These are phyloP conservation scores for Nomada fucata DNA, from an alignment of 2,888 invertebrate species.

Conservation along the genomic window DNA sequence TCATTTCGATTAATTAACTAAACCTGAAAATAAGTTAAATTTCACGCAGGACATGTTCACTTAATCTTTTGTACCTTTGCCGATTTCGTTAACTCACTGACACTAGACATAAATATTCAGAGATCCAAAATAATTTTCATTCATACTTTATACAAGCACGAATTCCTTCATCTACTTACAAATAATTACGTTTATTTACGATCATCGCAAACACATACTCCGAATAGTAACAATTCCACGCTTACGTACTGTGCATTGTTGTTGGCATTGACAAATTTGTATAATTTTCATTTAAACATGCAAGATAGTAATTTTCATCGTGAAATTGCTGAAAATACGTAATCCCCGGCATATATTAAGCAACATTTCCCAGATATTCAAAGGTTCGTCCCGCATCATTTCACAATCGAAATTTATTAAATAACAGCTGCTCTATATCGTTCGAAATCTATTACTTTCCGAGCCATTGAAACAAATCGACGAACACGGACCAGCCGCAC, in stretches of 20 bases:
- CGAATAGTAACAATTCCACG: too few species aligned
- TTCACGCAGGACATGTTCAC: background rate
- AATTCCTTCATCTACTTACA: too few species aligned
- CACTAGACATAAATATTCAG: constrained; percentile 1
- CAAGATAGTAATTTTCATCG: background rate
- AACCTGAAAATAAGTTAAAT: background rate
- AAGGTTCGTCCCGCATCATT: too few species aligned
- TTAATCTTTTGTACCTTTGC: background rate
- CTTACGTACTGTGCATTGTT: too few species aligned
- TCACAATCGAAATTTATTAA: background rate
- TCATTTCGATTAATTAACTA: background rate
- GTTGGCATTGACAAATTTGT: too few species aligned
- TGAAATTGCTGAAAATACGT: background rate
- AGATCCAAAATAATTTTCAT: background rate
- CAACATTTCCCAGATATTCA: too few species aligned
- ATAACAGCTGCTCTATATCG: background rate
- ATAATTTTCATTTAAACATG: too few species aligned
- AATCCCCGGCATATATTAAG: too few species aligned
- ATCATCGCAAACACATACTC: too few species aligned
- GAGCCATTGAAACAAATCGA: constrained; percentile 13
- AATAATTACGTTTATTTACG: too few species aligned
- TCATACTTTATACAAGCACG: too few species aligned
- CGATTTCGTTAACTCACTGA: constrained; percentile 6
- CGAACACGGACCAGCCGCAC: background rate
- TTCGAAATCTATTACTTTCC: background rate